Conservation (phyloP, 2,888 invertebrate species). For the Portevinia maculata region DNA sequence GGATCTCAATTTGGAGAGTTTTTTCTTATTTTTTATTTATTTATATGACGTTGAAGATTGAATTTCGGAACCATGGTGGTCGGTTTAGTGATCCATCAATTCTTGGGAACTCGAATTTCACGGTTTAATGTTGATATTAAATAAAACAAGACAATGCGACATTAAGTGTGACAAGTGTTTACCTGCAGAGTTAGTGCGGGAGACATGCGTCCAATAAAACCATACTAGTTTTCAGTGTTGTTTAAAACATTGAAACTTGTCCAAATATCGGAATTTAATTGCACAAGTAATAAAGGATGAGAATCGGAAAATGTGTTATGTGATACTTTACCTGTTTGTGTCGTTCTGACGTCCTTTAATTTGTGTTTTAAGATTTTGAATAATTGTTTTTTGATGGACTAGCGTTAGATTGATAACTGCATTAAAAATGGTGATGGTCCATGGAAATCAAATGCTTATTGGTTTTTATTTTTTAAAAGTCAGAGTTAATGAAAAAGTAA, state of each 20-base stretch:
- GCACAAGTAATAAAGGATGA: slow-evolving; percentile 46
- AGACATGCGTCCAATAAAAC: slow-evolving; percentile 50
- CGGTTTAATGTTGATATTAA: slow-evolving; percentile 59
- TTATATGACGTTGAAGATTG: slow-evolving; percentile 43
- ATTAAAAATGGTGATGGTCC: slow-evolving; percentile 36
- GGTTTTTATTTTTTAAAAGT: not conserved
- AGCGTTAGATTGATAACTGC: slow-evolving; percentile 43
- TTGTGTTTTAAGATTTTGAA: slow-evolving; percentile 39
- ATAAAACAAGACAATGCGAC: slow-evolving; percentile 38
- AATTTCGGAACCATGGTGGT: slow-evolving; percentile 64
- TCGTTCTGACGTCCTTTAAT: slow-evolving; percentile 50
- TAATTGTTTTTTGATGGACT: slow-evolving; percentile 38
- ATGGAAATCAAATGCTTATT: slow-evolving; percentile 36
- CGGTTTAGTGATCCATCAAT: slow-evolving; percentile 70
- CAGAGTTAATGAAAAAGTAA: not conserved
- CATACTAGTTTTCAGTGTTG: slow-evolving; percentile 16
- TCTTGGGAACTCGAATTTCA: slow-evolving; percentile 67
- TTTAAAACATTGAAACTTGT: slow-evolving; percentile 38
- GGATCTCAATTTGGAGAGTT: slow-evolving; percentile 44
- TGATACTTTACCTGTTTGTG: slow-evolving; percentile 33
- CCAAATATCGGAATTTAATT: slow-evolving; percentile 58
- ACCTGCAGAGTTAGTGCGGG: slow-evolving; percentile 32
- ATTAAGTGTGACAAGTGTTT: slow-evolving; percentile 66
- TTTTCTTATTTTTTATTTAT: slow-evolving; percentile 46
- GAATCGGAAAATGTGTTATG: slow-evolving; percentile 16